Evolutionary conservation across 2,113 vertebrate genomes (phyloP).

Genomic region (Mormyrus iriodes): DNA sequence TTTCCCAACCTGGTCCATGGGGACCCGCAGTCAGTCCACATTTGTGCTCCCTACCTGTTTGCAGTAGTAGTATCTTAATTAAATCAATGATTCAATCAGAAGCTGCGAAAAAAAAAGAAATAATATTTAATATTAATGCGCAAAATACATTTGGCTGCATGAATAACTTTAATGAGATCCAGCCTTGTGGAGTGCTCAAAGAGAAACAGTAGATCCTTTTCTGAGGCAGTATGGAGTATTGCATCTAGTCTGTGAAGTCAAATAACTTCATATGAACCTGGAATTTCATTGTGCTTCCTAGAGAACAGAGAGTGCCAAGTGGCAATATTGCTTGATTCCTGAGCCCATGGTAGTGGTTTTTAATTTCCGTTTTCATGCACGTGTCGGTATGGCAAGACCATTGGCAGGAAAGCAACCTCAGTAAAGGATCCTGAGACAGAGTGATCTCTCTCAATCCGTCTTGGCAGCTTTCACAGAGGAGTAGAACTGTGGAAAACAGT

Average conservation of each 20-base stretch:
- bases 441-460: not conserved
- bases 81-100: not conserved
- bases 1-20: not conserved
- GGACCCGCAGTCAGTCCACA: not conserved
- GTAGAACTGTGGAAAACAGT: not conserved
- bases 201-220: not conserved
- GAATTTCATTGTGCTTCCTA: not conserved
- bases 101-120: not conserved
- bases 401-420: not conserved
- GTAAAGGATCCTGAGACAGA: not conserved
- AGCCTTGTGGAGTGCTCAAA: not conserved
- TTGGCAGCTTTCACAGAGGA: not conserved
- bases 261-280: not conserved
- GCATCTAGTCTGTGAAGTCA: not conserved
- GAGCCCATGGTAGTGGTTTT: not conserved
- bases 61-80: slow-evolving; percentile 6
- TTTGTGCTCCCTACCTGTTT: not conserved
- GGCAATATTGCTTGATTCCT: not conserved
- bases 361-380: not conserved
- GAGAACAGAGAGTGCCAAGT: not conserved
- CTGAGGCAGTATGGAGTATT: not conserved
- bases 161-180: slow-evolving; percentile 2
- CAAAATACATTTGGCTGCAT: not conserved
- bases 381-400: not conserved
- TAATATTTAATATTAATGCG: not conserved